phyloP scores from a whole-genome alignment of 2,797 vertebrate genomes.

The Esox masquinongy region DNA sequence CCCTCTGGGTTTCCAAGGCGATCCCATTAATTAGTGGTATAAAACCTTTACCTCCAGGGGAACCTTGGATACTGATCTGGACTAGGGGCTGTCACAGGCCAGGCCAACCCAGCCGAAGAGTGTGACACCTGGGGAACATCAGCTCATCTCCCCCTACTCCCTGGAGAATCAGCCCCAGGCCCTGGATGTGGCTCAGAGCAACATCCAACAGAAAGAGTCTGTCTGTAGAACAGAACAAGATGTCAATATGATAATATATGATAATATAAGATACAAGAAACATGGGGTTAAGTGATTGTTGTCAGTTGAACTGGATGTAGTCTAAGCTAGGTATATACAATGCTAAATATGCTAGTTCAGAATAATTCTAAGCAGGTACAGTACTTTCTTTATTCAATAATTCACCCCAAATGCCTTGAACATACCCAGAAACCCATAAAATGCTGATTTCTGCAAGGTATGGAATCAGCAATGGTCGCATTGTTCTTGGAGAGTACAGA shows the following conservation, averaged over 20 bases:
- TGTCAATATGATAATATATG: not conserved
- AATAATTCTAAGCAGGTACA: not conserved
- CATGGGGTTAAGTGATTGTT: not conserved
- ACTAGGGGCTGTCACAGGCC: conserved; percentile 41
- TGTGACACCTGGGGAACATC: conserved; percentile 39
- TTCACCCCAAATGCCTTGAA: not conserved
- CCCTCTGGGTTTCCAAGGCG: too few relatives aligned
- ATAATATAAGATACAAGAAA: not conserved
- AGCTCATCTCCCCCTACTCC: conserved; percentile 42
- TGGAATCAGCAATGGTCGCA: not conserved
- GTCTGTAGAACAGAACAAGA: not conserved
- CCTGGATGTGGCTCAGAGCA: conserved; percentile 57
- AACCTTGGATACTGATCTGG: conserved; percentile 58
- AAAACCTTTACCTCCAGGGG: conserved; percentile 52
- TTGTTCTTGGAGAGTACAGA: not conserved
- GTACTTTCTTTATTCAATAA: not conserved
- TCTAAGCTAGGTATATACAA: not conserved
- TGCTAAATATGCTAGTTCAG: not conserved
- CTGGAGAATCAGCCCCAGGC: conserved; percentile 33
- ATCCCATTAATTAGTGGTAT: too few relatives aligned
- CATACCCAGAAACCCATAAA: not conserved
- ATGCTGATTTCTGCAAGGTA: not conserved
- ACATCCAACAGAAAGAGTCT: conserved; percentile 30
- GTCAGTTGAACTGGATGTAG: not conserved
- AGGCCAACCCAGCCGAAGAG: conserved; percentile 45